Evolutionary conservation across 1,140 invertebrate species (phyloP).

Genomic region (Galleria mellonella): DNA sequence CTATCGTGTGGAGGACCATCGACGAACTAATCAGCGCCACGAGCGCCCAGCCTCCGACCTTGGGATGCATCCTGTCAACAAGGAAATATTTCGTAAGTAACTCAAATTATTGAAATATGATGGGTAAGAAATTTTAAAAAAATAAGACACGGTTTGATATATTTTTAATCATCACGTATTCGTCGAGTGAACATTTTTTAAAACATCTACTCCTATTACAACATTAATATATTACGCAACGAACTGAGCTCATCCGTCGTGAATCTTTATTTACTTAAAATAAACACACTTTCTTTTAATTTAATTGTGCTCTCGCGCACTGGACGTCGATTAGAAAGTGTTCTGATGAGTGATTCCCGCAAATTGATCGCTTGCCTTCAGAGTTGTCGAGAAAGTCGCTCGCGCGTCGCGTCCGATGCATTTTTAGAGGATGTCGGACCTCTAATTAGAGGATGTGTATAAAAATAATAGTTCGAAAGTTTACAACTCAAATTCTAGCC

Average conservation of each 20-base stretch:
- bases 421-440: slow-evolving; percentile 46
- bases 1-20: slow-evolving; percentile 71
- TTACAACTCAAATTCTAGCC: background rate
- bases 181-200: no score
- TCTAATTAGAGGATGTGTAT: slow-evolving; percentile 55
- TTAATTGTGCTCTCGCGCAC: slow-evolving; percentile 38
- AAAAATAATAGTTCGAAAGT: slow-evolving; percentile 26
- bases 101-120: background rate
- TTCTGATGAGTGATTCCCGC: slow-evolving; percentile 60
- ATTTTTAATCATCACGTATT: no score
- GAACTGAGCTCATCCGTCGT: background rate
- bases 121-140: no score
- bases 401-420: slow-evolving; percentile 26
- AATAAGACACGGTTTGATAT: no score
- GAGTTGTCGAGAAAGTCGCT: slow-evolving; percentile 60
- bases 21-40: slow-evolving; percentile 74
- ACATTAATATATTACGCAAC: background rate
- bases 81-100: slow-evolving; percentile 25
- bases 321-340: slow-evolving; percentile 63
- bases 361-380: slow-evolving; percentile 56
- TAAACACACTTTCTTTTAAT: slow-evolving; percentile 19
- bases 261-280: slow-evolving; percentile 2
- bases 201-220: no score
- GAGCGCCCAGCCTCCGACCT: slow-evolving; percentile 72
- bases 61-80: slow-evolving; percentile 66